These are phyloP conservation scores for Daktulosphaira vitifoliae DNA, from an alignment of 1,140 invertebrate species.

Conservation along the genomic window DNA sequence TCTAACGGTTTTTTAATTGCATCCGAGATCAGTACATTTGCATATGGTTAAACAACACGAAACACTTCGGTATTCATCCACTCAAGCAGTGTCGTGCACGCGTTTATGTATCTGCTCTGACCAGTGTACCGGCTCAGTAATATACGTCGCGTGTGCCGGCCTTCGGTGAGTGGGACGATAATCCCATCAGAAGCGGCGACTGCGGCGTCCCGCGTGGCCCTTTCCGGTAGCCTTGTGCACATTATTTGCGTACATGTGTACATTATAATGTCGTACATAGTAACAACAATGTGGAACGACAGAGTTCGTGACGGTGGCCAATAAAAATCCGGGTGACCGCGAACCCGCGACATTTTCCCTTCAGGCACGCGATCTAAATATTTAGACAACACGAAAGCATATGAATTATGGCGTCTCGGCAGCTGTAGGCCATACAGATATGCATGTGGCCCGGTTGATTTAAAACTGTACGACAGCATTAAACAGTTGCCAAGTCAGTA, in stretches of 20 bases:
- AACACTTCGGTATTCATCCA: too few relatives aligned
- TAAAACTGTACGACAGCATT: too few relatives aligned
- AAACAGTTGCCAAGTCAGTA: too few relatives aligned
- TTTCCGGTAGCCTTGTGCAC: slow-evolving; percentile 29
- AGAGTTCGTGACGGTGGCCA: slow-evolving; percentile 16
- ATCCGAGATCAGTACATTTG: too few relatives aligned
- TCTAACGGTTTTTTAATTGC: too few relatives aligned
- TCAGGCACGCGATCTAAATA: slow-evolving; percentile 26
- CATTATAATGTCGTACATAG: neutral
- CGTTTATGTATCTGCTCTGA: too few relatives aligned
- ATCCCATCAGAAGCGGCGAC: slow-evolving; percentile 10
- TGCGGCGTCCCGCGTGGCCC: slow-evolving; percentile 22
- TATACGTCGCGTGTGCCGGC: neutral
- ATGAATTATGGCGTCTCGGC: slow-evolving; percentile 13
- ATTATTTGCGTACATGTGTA: slow-evolving; percentile 22
- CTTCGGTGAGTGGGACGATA: slow-evolving; percentile 8
- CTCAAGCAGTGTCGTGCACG: too few relatives aligned
- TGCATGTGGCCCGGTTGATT: too few relatives aligned
- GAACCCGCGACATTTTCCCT: slow-evolving; percentile 4
- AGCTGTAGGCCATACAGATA: neutral
- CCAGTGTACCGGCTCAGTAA: too few relatives aligned
- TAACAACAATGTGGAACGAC: neutral
- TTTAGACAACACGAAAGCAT: slow-evolving; percentile 15
- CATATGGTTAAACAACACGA: too few relatives aligned
- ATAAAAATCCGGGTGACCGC: neutral